Conservation (phyloP, 2,797 vertebrate genomes). For the Enteromius radiatus region DNA sequence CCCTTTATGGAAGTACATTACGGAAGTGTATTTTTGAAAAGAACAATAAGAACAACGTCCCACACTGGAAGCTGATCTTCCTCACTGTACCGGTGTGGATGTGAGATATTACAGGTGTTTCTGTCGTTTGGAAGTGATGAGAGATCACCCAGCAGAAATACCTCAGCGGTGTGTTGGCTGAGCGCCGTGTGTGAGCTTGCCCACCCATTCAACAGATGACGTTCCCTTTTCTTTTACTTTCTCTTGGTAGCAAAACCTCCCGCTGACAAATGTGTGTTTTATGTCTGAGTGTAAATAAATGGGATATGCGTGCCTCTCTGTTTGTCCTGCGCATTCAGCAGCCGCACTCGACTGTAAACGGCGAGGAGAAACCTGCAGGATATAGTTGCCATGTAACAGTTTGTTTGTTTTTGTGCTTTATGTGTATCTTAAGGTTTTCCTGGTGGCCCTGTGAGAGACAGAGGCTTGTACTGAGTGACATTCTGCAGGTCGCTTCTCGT, state of each 20-base stretch:
- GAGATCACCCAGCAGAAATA: conserved; percentile 11
- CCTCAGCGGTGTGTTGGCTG: not conserved
- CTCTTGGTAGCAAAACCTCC: conserved; percentile 10
- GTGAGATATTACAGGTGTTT: not conserved
- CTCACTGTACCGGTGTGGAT: not conserved
- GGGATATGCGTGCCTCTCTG: conserved; percentile 41
- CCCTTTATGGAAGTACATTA: too few species aligned
- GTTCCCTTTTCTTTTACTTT: conserved; percentile 32
- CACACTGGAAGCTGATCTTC: not conserved
- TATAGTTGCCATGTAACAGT: conserved; percentile 23
- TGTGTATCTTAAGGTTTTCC: conserved; percentile 40
- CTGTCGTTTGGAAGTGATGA: not conserved
- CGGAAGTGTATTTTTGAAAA: not conserved
- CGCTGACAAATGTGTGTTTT: conserved; percentile 47
- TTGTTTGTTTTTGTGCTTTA: not conserved
- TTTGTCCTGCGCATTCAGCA: conserved; percentile 54
- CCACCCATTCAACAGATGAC: conserved; percentile 42
- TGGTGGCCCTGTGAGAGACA: conserved; percentile 36
- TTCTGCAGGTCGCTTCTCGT: not conserved
- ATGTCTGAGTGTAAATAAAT: conserved; percentile 36
- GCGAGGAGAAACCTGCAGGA: not conserved
- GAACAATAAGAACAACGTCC: not conserved
- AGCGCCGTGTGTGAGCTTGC: conserved; percentile 44
- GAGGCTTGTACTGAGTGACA: not conserved
- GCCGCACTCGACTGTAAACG: conserved; percentile 26